Evolutionary conservation across 92 coral and sea anemone genomes (phyloP).

Genomic region (Blastomussa wellsi): DNA sequence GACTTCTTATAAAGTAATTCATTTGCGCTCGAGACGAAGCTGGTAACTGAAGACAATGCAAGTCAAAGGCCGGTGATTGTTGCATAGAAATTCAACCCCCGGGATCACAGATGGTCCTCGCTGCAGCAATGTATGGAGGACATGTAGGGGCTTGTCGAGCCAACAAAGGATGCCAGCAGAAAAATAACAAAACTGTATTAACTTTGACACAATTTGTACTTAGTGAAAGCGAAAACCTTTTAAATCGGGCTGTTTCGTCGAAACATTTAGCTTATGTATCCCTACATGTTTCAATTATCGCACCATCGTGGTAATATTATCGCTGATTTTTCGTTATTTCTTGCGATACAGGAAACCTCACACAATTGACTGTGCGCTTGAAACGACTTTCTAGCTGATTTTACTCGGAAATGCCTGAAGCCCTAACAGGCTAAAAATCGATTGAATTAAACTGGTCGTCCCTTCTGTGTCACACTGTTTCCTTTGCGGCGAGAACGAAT

Average conservation of each 20-base stretch:
- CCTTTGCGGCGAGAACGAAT: slow-evolving; percentile 20
- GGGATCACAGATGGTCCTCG: slow-evolving; percentile 17
- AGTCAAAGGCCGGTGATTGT: background rate
- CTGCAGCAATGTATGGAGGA: background rate
- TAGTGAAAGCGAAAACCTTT: background rate
- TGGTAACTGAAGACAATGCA: slow-evolving; percentile 24
- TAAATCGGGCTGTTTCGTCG: slow-evolving; percentile 8
- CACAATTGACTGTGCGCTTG: background rate
- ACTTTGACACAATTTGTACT: background rate
- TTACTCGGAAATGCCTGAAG: slow-evolving; percentile 41
- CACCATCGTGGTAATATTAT: slow-evolving; percentile 11
- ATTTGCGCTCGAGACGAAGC: slow-evolving; percentile 9
- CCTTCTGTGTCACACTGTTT: slow-evolving; percentile 3
- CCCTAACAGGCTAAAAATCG: slow-evolving; percentile 19
- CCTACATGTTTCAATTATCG: slow-evolving; percentile 29
- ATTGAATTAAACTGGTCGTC: slow-evolving; percentile 29
- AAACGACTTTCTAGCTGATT: slow-evolving; percentile 15
- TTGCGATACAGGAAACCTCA: slow-evolving; percentile 27
- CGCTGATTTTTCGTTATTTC: slow-evolving; percentile 33
- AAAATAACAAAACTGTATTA: background rate
- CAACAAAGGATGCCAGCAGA: slow-evolving; percentile 26
- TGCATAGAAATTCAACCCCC: slow-evolving; percentile 22
- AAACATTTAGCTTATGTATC: slow-evolving; percentile 4
- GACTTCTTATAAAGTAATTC: slow-evolving; percentile 13
- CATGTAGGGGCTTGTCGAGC: slow-evolving; percentile 50